Conservation (phyloP, 2,113 vertebrate species). For the Erythrolamprus reginae region DNA sequence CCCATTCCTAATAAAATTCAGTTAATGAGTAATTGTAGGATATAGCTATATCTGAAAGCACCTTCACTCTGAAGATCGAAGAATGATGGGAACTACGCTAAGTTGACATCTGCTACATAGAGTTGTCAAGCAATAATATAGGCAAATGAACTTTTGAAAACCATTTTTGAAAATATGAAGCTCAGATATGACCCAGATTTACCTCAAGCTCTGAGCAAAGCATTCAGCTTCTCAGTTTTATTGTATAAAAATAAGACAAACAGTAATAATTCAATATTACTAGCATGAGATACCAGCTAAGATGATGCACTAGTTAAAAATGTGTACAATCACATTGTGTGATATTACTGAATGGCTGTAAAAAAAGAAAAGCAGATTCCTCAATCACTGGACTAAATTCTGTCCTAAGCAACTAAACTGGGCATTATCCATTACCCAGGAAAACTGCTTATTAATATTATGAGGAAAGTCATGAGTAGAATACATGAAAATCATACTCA, state of each 20-base stretch:
- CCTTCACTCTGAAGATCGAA: neutral
- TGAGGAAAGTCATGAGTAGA: neutral
- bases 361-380: neutral
- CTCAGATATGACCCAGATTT: neutral
- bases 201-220: neutral
- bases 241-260: neutral
- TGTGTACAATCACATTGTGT: neutral
- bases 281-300: neutral
- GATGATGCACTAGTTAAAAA: neutral
- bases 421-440: neutral
- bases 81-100: neutral
- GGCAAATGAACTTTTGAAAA: neutral
- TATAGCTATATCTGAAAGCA: neutral
- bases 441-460: neutral
- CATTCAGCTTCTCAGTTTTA: neutral
- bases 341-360: neutral
- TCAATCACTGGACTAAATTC: neutral
- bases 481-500: neutral
- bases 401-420: neutral
- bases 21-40: neutral
- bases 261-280: neutral
- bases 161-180: neutral
- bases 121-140: neutral
- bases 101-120: neutral
- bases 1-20: neutral